Evolutionary conservation across 2,113 vertebrate genomes (phyloP).

Genomic region (Hippocampus mohnikei): DNA sequence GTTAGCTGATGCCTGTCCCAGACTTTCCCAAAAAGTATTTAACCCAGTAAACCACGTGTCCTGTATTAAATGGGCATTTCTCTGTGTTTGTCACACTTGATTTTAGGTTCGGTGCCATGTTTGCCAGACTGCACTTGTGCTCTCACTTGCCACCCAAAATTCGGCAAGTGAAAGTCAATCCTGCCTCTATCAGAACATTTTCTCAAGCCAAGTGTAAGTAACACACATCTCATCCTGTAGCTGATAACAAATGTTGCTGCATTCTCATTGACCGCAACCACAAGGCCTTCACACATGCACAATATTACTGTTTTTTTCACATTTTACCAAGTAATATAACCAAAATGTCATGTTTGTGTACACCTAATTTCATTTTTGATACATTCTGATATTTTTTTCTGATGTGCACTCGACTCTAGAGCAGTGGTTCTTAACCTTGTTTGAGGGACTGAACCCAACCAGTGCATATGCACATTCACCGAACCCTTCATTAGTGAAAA

Average conservation of each 20-base stretch:
- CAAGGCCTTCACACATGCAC: too few relatives aligned
- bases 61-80: not conserved
- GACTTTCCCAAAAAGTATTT: not conserved
- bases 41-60: not conserved
- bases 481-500: too few relatives aligned
- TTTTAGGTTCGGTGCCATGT: slow-evolving; percentile 50
- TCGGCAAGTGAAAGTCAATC: slow-evolving; percentile 29
- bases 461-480: too few relatives aligned
- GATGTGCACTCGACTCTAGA: not conserved
- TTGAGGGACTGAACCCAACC: too few relatives aligned
- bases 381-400: not conserved
- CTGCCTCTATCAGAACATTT: slow-evolving; percentile 43
- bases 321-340: not conserved
- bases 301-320: too few relatives aligned
- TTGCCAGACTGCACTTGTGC: slow-evolving; percentile 57
- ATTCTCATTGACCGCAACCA: too few relatives aligned
- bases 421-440: too few relatives aligned
- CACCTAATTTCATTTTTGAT: not conserved
- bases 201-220: slow-evolving; percentile 67
- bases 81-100: slow-evolving; percentile 28
- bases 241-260: not conserved
- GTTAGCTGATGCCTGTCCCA: not conserved
- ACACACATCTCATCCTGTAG: too few relatives aligned
- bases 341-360: not conserved
- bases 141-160: slow-evolving; percentile 41